Evolutionary conservation across 2,888 invertebrate species (phyloP).

Genomic region (Drosophila robusta): DNA sequence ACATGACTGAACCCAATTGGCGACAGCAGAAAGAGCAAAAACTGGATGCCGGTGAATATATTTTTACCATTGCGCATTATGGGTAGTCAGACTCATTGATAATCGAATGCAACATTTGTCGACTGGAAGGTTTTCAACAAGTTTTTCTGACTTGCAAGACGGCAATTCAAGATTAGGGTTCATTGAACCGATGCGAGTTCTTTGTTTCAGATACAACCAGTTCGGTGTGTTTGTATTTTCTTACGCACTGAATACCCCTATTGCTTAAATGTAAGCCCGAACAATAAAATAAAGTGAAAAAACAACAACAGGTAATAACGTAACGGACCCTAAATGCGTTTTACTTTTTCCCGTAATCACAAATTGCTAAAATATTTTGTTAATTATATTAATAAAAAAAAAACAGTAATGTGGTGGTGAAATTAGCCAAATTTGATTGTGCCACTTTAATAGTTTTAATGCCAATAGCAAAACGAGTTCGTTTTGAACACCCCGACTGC

Average conservation of each 20-base stretch:
- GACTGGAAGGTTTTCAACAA: constrained; percentile 13
- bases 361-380: constrained; percentile 21
- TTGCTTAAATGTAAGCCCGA: constrained; percentile 31
- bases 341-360: constrained; percentile 25
- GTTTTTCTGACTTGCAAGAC: constrained; percentile 9
- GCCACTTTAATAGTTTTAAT: constrained; percentile 32
- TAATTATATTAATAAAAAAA: constrained; percentile 7
- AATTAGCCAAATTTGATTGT: constrained; percentile 33
- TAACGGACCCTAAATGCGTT: constrained; percentile 42
- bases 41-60: constrained; percentile 37
- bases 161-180: constrained; percentile 18
- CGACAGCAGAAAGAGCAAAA: constrained; percentile 28
- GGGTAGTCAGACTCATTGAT: constrained; percentile 45
- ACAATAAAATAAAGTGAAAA: constrained; percentile 26
- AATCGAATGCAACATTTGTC: constrained; percentile 28
- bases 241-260: constrained; percentile 36
- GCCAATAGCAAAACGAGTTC: constrained; percentile 16
- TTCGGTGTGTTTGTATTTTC: background rate
- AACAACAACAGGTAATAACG: constrained; percentile 13
- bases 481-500: constrained; percentile 27
- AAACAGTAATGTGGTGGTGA: constrained; percentile 7
- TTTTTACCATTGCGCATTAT: constrained; percentile 50
- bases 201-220: constrained; percentile 9
- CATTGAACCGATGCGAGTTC: constrained; percentile 33
- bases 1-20: constrained; percentile 63